Base-by-base conservation (phyloP, 2,888 invertebrate species). In the Lasioglossum marginatum region DNA sequence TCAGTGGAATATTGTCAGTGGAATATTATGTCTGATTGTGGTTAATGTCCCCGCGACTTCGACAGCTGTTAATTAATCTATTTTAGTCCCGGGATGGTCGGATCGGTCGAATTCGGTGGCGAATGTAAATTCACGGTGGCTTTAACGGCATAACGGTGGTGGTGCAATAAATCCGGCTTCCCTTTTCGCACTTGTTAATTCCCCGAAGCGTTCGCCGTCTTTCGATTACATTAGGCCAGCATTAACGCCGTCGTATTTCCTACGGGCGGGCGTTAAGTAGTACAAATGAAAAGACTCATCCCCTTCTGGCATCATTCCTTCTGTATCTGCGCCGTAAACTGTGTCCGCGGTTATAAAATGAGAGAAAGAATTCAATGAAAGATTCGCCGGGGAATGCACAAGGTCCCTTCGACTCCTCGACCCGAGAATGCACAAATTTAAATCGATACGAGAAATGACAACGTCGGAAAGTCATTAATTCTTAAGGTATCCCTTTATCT, bases 111-210 rank as follows among this genome's bases (percentile, higher is more conserved):
- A 48, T 63, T 74, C 79, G 66, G 31, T 37, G 57, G 34, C n/a
- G 73, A 23, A 48, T 57, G 52, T 74, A 81, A 79, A 86, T 85
- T 73, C 66, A 48, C 63, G 27, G 27, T 43, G 57, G 77, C 83
- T 88, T 90, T 88, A 90, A 89, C 79, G 81, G 82, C 68, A 77
- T 83, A 86, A 85, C 87, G 84, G 80, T 80, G 82, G 81, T 79
- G 52, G 72, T 63, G 82, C 77, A 82, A 89, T 82, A 91, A 82
- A 89, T 83, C 76, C 52, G 83, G 76, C 68, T 88, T 90, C 77
- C 81, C 87, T 86, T 81, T 82, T 90, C 85, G 81, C 80, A 87
- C 83, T 83, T 81, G 82, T 83, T 86, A 83, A 90, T 84, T 81
- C 74, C 78, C 16, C 60, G 45, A 79, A 66, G 78, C 79, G 82